Base-by-base conservation (phyloP, 2,888 invertebrate species). In the Campopleginae sp. region DNA sequence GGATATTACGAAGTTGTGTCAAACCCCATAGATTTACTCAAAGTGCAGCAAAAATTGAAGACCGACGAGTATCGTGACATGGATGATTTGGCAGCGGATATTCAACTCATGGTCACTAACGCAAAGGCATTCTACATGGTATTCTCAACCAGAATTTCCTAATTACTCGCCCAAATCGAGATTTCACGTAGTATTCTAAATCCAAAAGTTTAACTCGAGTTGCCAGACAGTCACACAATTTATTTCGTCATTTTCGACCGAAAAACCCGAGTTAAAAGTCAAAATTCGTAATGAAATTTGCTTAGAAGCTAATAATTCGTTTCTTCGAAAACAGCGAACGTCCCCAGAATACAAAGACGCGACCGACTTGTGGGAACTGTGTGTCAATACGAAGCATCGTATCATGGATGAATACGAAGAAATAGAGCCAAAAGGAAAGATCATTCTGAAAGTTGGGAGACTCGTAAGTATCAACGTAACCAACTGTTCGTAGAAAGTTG, bases 21-120 rank as follows among this genome's bases (percentile, higher is more conserved):
- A 8, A 98, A 98, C 92, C 99, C 99, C 1, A 99, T 99, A 92
- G 99, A 99, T 94, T 95, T 99, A 91, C 94, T 99, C 61, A 96
- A 97, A 94, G 98, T 99, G 3, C 99, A 99, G 93, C 99, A 99
- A 92, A 99, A 99, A 93, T 94, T 99, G 12, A 99, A 98, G 95
- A 98, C 98, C 0, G 99, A 99, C 90, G 98, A 99, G 78, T 99
- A 99, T 94, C 97, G 97, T 88, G 98, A 98, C 92, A 95, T 99
- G 88, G 98, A 98, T 44, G 98, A 98, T 91, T 94, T 99, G 85
- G 96, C 98, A 54, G 95, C 96, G 10, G 99, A 99, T 93, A 96
- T 99, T 88, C 98, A 98, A 91, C 95, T 99, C 48, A 95, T 99
- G 90, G 97, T 99, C 42, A 97, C 96, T 89, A 99, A 99, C 94